Evolutionary conservation across 2,797 vertebrate genomes (phyloP), one percentile per base, ranked within the genome.

Genomic region (Sebastes steindachneri): DNA sequence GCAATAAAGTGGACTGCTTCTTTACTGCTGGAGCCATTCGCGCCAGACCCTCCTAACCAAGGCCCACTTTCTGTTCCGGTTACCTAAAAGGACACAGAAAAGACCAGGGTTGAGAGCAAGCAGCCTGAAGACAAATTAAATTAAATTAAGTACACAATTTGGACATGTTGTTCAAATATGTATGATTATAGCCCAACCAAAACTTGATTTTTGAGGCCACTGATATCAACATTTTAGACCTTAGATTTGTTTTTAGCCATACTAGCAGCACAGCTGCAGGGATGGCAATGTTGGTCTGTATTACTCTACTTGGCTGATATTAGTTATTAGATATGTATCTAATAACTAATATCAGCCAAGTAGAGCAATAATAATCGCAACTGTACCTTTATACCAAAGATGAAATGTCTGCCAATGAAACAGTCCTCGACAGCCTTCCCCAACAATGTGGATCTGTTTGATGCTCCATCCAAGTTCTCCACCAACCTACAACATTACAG

Each of bases 341-440:
- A 64, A 53, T 68, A 31, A 31, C 17, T n/a, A 21, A 29, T n/a
- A 53, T 67, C 26, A 67, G 26, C 28, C 1, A 41, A 59, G 3
- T 41, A 41, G 3, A 54, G 12, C n/a, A 25, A 59, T 25, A 58
- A 3, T 3, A 19, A 68, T 2, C 15, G 19, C 9, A 64, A 55
- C 7, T 54, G 51, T 96, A 99, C 98, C 98, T 98, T 98, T 67
- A 99, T 90, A 83, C 97, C 96, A 95, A 99, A 99, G 80, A 97
- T 78, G 84, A 99, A 97, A 88, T 87, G 96, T 94, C 92, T 97
- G 74, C 98, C 98, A 77, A 98, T 79, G 86, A 99, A 98, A 95
- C 97, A 98, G 66, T 95, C 93, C 89, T 97, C 88, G 1, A 98
- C 97, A 19, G 98, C 97, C 93, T 96, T 96, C 80, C 86, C 78